These are phyloP conservation scores for Colinus virginianus DNA, from an alignment of 2,113 vertebrate genomes.

Conservation along the genomic window DNA sequence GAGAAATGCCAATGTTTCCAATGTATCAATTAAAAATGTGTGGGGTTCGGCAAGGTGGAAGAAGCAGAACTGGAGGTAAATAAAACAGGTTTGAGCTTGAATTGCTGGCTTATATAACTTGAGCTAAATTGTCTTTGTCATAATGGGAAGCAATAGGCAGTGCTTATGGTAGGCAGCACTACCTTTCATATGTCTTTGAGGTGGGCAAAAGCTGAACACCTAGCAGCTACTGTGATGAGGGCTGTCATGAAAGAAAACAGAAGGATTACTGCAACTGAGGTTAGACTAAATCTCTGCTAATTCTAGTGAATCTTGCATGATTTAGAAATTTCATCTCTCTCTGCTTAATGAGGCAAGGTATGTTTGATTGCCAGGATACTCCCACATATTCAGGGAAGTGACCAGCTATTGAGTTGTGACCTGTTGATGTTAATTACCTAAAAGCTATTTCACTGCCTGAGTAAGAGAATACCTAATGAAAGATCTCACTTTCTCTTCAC, in stretches of 20 bases:
- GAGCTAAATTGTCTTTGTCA: background rate
- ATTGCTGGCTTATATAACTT: background rate
- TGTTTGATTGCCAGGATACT: background rate
- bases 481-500: conserved; percentile 46
- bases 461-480: background rate
- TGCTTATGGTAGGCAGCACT: conserved; percentile 21
- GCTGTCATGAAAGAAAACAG: background rate
- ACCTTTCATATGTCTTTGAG: background rate
- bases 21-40: background rate
- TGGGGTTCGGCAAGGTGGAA: background rate
- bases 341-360: background rate
- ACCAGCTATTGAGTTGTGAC: conserved; percentile 20
- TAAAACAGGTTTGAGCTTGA: background rate
- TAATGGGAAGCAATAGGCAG: background rate
- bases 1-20: background rate
- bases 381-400: background rate
- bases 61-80: background rate
- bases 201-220: background rate
- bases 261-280: conserved; percentile 1
- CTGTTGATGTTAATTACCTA: background rate
- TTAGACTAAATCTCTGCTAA: background rate
- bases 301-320: conserved; percentile 15
- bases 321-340: background rate
- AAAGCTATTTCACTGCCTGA: background rate
- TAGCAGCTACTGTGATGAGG: background rate